phyloP scores from a whole-genome alignment of 2,797 vertebrate genomes.

The Gallirallus australis region DNA sequence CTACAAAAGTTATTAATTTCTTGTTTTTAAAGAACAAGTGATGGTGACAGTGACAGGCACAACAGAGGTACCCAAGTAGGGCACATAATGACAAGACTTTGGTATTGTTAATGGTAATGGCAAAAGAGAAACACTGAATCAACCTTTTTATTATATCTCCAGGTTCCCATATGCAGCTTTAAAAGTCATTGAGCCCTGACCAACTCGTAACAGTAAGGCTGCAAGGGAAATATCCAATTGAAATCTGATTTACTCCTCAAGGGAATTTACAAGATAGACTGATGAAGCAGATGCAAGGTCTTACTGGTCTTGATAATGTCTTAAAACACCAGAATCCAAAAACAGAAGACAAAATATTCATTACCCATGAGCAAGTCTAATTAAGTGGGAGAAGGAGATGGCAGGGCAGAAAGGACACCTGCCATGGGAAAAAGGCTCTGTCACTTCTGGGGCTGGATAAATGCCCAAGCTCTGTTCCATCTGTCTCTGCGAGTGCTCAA shows the following conservation, averaged over 20 bases:
- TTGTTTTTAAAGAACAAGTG: not conserved
- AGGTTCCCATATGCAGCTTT: not conserved
- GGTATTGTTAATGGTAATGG: not conserved
- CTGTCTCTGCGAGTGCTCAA: not conserved
- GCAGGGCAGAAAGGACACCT: not conserved
- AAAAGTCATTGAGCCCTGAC: not conserved
- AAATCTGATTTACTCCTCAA: not conserved
- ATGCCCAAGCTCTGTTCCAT: not conserved
- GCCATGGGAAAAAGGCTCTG: rapidly evolving
- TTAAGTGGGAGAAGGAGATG: not conserved
- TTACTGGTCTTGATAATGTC: not conserved
- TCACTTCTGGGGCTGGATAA: not conserved
- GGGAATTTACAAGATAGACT: not conserved
- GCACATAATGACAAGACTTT: not conserved
- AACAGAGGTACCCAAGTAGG: not conserved
- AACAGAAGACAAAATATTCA: not conserved
- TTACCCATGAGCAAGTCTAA: not conserved
- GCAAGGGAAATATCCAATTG: not conserved
- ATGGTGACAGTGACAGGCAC: not conserved
- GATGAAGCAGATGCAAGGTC: not conserved
- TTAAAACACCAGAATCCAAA: not conserved
- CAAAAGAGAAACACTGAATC: not conserved
- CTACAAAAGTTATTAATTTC: not conserved
- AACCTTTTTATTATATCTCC: not conserved
- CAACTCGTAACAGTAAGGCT: not conserved